Conservation (phyloP, 2,797 vertebrate species). For the Leptodactylus fallax region DNA sequence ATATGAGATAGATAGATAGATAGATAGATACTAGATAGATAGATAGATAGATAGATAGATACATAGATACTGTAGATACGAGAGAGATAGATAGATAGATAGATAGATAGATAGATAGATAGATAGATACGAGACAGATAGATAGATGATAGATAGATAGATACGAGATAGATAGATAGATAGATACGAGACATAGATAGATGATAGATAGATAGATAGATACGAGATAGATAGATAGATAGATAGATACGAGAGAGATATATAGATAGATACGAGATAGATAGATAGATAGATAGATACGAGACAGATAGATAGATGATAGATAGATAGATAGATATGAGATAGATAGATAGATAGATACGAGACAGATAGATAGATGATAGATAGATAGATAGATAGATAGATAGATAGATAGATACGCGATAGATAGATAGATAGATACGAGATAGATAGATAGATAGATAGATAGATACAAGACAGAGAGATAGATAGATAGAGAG, state of each 20-base stretch:
- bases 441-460: background rate
- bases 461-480: too few relatives aligned
- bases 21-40: background rate
- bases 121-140: background rate
- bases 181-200: constrained; percentile 9
- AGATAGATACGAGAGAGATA: background rate
- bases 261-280: background rate
- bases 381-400: constrained; percentile 2
- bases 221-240: background rate
- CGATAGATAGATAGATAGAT: background rate
- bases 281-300: background rate
- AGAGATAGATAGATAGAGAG: too few relatives aligned
- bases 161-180: constrained; percentile 15
- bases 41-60: constrained; percentile 7
- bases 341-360: constrained; percentile 4
- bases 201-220: background rate
- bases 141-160: background rate
- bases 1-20: background rate
- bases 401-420: constrained; percentile 9
- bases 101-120: constrained; percentile 6
- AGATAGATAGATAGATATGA: background rate
- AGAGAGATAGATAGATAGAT: constrained; percentile 20
- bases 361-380: constrained; percentile 1
- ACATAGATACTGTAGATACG: background rate
- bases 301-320: background rate